Conservation (phyloP, 2,888 invertebrate genomes). For the Plagiodera versicolora region DNA sequence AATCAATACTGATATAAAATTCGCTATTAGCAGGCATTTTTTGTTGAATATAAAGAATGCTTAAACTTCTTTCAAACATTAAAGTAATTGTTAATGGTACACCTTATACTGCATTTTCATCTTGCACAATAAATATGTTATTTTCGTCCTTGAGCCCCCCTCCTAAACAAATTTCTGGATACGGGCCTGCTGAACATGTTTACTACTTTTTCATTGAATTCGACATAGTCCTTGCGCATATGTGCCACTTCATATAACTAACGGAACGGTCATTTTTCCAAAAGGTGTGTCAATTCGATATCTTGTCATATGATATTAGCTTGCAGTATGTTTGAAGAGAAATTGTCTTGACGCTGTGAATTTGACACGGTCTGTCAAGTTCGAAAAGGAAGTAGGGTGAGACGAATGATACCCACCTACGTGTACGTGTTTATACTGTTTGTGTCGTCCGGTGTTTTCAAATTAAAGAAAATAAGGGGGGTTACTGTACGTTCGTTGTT, state of each 20-base stretch:
- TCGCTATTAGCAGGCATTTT: too few relatives aligned
- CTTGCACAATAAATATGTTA: too few relatives aligned
- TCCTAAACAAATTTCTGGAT: too few relatives aligned
- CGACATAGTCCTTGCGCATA: slow-evolving; percentile 8
- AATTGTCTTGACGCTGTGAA: slow-evolving; percentile 14
- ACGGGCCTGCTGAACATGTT: too few relatives aligned
- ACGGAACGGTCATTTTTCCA: not conserved
- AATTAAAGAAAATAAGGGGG: not conserved
- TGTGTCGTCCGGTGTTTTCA: not conserved
- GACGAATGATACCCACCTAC: slow-evolving; percentile 7
- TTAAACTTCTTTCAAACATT: too few relatives aligned
- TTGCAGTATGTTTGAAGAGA: slow-evolving; percentile 10
- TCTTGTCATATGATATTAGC: slow-evolving; percentile 15
- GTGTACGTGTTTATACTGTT: too few relatives aligned
- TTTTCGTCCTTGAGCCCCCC: too few relatives aligned
- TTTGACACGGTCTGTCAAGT: slow-evolving; percentile 14
- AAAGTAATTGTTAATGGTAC: too few relatives aligned
- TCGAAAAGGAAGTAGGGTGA: slow-evolving; percentile 18
- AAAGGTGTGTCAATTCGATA: slow-evolving; percentile 9
- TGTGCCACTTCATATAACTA: slow-evolving; percentile 8
- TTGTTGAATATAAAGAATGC: too few relatives aligned
- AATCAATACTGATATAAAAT: too few relatives aligned
- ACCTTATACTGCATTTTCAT: too few relatives aligned
- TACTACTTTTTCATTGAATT: too few relatives aligned
- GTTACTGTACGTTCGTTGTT: not conserved